Evolutionary conservation across 2,797 vertebrate genomes (phyloP).

Genomic region (Nannoperca australis): DNA sequence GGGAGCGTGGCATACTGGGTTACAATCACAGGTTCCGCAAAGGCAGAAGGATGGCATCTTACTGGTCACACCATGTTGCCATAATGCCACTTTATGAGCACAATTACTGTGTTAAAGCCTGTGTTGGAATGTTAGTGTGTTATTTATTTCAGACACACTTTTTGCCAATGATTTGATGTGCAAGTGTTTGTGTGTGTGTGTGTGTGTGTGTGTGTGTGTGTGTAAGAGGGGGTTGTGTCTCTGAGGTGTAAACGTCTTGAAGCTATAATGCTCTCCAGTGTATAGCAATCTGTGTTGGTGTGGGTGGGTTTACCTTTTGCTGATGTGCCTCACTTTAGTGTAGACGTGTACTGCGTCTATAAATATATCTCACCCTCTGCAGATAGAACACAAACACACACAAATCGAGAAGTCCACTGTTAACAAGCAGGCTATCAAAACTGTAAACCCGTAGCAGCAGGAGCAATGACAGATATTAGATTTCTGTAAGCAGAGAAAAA

Average conservation of each 20-base stretch:
- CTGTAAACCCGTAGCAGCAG: conserved; percentile 32
- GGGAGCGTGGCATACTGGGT: conserved; percentile 36
- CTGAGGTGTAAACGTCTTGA: conserved; percentile 7
- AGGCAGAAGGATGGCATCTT: conserved; percentile 31
- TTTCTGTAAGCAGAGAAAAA: conserved; percentile 35
- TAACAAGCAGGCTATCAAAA: conserved; percentile 32
- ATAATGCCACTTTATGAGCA: conserved; percentile 30
- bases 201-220: background rate
- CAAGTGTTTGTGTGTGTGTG: background rate
- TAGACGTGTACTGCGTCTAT: conserved; percentile 5
- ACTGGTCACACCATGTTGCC: conserved; percentile 38
- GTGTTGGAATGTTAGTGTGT: conserved; percentile 10
- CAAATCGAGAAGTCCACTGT: conserved; percentile 12
- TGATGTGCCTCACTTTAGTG: conserved; percentile 11
- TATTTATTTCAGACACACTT: conserved; percentile 6
- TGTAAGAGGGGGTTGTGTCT: background rate
- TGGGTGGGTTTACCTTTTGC: conserved; percentile 19
- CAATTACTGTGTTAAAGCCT: conserved; percentile 7
- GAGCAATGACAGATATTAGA: conserved; percentile 39
- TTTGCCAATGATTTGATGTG: conserved; percentile 13
- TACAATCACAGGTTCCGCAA: conserved; percentile 57
- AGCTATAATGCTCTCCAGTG: conserved; percentile 15
- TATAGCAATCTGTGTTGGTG: background rate
- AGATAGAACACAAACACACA: conserved; percentile 7
- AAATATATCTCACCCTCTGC: conserved; percentile 19